Percentiles rank a stretch among this genome's conserved stretches.
phyloP scores from a whole-genome alignment of 2,113 vertebrate genomes.

The Typhlomys cinereus region DNA sequence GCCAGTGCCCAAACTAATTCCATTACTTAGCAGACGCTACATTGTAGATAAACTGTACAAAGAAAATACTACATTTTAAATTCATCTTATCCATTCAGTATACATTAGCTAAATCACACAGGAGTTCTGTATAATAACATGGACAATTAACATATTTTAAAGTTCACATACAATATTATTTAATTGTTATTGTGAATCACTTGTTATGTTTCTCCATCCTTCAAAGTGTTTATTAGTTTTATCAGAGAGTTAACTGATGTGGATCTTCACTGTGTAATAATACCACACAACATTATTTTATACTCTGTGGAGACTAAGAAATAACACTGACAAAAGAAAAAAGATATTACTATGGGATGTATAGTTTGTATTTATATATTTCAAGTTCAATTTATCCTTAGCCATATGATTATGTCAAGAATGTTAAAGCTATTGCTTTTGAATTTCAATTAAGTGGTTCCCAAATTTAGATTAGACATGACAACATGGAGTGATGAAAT shows the following conservation, averaged over 20 bases:
- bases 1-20: neutral
- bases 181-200: neutral
- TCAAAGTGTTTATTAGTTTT: neutral
- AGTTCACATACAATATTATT: neutral
- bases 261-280: neutral
- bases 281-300: neutral
- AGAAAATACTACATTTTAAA: neutral
- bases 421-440: conserved; percentile 2
- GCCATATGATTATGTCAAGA: conserved; percentile 38
- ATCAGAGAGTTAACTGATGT: neutral
- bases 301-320: conserved; percentile 19
- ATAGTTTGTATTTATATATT: conserved; percentile 40
- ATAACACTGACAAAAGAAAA: conserved; percentile 47
- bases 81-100: neutral
- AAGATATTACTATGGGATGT: conserved; percentile 21
- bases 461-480: conserved; percentile 5
- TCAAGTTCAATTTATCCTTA: conserved; percentile 53
- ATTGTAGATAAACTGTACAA: neutral
- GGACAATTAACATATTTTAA: too few species aligned
- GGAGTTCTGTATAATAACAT: too few species aligned
- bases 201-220: neutral
- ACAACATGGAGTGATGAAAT: neutral
- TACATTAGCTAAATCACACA: neutral
- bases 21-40: neutral
- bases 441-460: neutral